Conservation (phyloP, 1,140 invertebrate species). For the Drosophila lacertosa region DNA sequence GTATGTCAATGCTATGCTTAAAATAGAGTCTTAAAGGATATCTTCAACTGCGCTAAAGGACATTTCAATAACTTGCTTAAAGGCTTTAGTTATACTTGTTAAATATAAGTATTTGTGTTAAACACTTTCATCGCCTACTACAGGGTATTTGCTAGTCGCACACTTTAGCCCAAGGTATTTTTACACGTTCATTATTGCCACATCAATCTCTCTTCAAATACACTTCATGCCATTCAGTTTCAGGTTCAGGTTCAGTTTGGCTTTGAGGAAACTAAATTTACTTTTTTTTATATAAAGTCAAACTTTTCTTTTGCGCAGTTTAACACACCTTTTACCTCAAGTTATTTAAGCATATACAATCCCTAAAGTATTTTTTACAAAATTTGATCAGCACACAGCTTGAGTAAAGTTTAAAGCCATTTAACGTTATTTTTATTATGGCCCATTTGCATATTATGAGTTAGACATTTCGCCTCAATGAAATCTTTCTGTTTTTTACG, state of each 20-base stretch:
- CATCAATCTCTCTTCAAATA: conserved; percentile 25
- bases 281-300: neutral
- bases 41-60: too few relatives aligned
- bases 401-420: conserved; percentile 33
- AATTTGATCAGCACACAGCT: neutral
- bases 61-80: too few relatives aligned
- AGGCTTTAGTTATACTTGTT: too few relatives aligned
- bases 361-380: conserved; percentile 18
- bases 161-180: neutral
- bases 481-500: conserved; percentile 35
- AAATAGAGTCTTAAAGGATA: too few relatives aligned
- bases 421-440: conserved; percentile 39
- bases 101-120: neutral
- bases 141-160: neutral
- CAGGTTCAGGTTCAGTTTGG: neutral
- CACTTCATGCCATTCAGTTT: conserved; percentile 10
- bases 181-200: conserved; percentile 6
- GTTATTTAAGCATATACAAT: neutral
- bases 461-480: conserved; percentile 43
- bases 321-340: conserved; percentile 10
- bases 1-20: neutral
- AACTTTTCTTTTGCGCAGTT: conserved; percentile 12
- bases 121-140: too few relatives aligned
- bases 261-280: conserved; percentile 24
- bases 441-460: conserved; percentile 72